A percentile compares a stretch with the other conserved stretches of the same genome.
These are phyloP conservation scores for Linnaemya tessellans DNA, from an alignment of 2,888 invertebrate species.

Conservation along the genomic window DNA sequence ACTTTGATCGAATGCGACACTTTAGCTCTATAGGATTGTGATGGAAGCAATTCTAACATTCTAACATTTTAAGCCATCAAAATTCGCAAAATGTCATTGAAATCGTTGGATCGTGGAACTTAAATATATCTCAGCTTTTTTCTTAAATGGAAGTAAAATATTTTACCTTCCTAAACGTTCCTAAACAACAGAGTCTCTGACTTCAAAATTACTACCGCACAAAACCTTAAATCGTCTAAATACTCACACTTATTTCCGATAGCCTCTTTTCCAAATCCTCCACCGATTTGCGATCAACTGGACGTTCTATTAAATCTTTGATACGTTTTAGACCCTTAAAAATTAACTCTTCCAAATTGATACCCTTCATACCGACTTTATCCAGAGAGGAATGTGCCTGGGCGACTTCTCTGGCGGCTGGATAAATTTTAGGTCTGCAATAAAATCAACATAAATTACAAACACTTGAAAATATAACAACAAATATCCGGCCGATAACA, in stretches of 20 bases:
- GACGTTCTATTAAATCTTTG: slow-evolving; percentile 82
- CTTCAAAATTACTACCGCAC: too few relatives aligned
- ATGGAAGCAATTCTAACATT: too few relatives aligned
- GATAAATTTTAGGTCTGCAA: slow-evolving; percentile 75
- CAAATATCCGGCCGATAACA: not conserved
- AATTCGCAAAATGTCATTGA: too few relatives aligned
- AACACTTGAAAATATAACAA: not conserved
- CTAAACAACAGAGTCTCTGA: too few relatives aligned
- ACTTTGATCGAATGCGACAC: too few relatives aligned
- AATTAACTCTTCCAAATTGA: slow-evolving; percentile 81
- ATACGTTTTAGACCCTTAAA: slow-evolving; percentile 82
- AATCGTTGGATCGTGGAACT: too few relatives aligned
- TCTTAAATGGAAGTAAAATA: too few relatives aligned
- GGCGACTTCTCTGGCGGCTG: slow-evolving; percentile 38
- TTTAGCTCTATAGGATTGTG: too few relatives aligned
- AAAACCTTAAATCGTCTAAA: not conserved
- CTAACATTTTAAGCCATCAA: too few relatives aligned
- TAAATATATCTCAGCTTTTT: too few relatives aligned
- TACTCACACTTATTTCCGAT: slow-evolving; percentile 82
- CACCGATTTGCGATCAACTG: slow-evolving; percentile 79
- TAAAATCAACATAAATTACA: slow-evolving; percentile 8
- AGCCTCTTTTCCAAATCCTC: slow-evolving; percentile 81
- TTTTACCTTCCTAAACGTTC: too few relatives aligned
- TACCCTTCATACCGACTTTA: slow-evolving; percentile 75
- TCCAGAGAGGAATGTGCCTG: slow-evolving; percentile 75